These are phyloP conservation scores for Hypsibius dujardini DNA, from an alignment of 1,140 invertebrate genomes.

Conservation along the genomic window DNA sequence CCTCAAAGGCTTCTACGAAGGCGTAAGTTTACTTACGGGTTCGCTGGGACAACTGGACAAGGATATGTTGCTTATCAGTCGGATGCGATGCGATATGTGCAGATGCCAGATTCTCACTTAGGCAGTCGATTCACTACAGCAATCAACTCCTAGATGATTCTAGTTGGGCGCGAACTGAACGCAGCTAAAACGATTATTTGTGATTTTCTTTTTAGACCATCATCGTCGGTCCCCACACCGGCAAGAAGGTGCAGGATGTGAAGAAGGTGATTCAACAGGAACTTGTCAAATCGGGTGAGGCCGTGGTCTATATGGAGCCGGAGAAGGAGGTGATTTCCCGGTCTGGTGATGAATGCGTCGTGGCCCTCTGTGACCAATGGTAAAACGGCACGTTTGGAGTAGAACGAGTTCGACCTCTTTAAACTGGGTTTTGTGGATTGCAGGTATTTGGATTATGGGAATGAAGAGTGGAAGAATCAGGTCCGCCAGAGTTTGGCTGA, in stretches of 20 bases:
- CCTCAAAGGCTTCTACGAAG: conserved; percentile 91
- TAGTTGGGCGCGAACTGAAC: conserved; percentile 8
- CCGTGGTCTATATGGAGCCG: conserved; percentile 86
- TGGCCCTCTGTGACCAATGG: conserved; percentile 98
- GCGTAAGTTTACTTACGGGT: too few species aligned
- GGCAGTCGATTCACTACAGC: too few species aligned
- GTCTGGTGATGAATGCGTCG: conserved; percentile 93
- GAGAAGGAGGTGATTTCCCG: conserved; percentile 89
- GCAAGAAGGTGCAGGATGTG: conserved; percentile 78
- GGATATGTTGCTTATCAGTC: too few species aligned
- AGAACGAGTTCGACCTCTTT: conserved; percentile 12
- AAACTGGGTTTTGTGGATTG: conserved; percentile 18
- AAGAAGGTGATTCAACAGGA: conserved; percentile 74
- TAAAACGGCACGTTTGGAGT: conserved; percentile 31
- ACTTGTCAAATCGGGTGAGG: conserved; percentile 52
- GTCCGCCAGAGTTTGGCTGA: conserved; percentile 49
- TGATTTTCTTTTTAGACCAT: conserved; percentile 41
- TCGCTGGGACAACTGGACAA: too few species aligned
- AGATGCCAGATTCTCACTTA: too few species aligned
- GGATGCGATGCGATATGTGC: conserved; percentile 1
- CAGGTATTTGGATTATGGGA: conserved; percentile 75
- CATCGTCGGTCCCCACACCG: conserved; percentile 67
- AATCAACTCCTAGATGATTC: too few species aligned
- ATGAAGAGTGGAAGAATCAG: conserved; percentile 62
- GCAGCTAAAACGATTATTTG: not conserved